A percentile compares a stretch with the other conserved stretches of the same genome.
Conservation (phyloP, 2,113 vertebrate species). For the Tychaedon coryphoeus region DNA sequence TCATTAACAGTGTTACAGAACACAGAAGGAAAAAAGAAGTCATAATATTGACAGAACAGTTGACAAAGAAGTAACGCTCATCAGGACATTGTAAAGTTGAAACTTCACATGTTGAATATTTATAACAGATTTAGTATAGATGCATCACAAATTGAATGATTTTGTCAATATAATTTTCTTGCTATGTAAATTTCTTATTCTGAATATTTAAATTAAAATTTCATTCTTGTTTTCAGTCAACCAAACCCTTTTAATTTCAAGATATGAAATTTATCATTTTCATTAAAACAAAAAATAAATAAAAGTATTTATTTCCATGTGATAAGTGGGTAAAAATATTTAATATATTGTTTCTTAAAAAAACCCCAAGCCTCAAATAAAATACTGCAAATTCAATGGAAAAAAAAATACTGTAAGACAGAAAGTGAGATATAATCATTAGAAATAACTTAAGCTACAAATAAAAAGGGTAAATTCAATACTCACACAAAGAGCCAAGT, state of each 20-base stretch:
- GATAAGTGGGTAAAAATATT: neutral
- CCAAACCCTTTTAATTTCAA: neutral
- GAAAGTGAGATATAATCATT: neutral
- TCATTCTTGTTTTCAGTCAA: neutral
- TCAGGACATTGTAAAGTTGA: neutral
- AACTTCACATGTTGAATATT: neutral
- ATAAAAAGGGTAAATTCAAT: neutral
- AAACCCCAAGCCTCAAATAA: fast-evolving
- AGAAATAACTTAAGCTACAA: neutral
- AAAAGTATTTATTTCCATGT: neutral
- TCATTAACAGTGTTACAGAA: neutral
- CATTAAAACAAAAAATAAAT: neutral
- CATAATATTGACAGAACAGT: neutral
- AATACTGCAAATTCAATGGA: neutral
- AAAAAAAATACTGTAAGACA: neutral
- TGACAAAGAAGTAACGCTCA: neutral
- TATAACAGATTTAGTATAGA: neutral
- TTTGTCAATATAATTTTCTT: neutral
- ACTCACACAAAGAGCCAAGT: neutral
- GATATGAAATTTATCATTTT: neutral
- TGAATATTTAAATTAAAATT: neutral
- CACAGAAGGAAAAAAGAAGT: neutral
- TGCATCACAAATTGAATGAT: neutral
- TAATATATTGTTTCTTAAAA: neutral
- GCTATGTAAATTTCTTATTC: neutral